phyloP scores from a whole-genome alignment of 2,888 invertebrate species.

The Phalera bucephala region DNA sequence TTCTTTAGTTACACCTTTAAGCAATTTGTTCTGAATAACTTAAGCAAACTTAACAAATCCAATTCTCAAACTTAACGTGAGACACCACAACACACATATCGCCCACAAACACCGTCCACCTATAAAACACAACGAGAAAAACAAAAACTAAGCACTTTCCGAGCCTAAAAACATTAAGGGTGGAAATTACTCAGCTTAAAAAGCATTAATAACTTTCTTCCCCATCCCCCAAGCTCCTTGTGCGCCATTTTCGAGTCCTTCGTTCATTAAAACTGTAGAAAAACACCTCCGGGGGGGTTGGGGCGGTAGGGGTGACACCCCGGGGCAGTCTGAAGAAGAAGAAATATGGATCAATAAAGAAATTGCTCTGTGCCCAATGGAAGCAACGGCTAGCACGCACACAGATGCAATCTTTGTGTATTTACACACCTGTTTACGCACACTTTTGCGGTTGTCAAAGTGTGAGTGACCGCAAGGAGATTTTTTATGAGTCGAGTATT shows the following conservation, averaged over 20 bases:
- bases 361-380: constrained; percentile 81
- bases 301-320: constrained; percentile 31
- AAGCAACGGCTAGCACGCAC: constrained; percentile 74
- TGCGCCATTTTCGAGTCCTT: constrained; percentile 61
- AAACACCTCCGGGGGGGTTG: constrained; percentile 56
- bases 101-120: too few species aligned
- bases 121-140: constrained; percentile 35
- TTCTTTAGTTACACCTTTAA: too few species aligned
- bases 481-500: constrained; percentile 41
- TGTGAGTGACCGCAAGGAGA: constrained; percentile 49
- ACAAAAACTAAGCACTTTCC: constrained; percentile 42
- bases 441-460: constrained; percentile 29
- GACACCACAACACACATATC: too few species aligned
- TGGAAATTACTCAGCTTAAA: constrained; percentile 74
- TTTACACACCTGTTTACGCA: constrained; percentile 31
- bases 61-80: too few species aligned
- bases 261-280: constrained; percentile 82
- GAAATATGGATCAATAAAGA: constrained; percentile 84
- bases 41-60: too few species aligned
- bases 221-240: constrained; percentile 59
- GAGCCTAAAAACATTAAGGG: constrained; percentile 55
- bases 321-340: constrained; percentile 79
- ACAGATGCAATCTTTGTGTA: constrained; percentile 44
- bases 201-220: constrained; percentile 78
- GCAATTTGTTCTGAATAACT: too few species aligned